Conservation (phyloP, 2,888 invertebrate genomes). For the Andrena haemorrhoa region DNA sequence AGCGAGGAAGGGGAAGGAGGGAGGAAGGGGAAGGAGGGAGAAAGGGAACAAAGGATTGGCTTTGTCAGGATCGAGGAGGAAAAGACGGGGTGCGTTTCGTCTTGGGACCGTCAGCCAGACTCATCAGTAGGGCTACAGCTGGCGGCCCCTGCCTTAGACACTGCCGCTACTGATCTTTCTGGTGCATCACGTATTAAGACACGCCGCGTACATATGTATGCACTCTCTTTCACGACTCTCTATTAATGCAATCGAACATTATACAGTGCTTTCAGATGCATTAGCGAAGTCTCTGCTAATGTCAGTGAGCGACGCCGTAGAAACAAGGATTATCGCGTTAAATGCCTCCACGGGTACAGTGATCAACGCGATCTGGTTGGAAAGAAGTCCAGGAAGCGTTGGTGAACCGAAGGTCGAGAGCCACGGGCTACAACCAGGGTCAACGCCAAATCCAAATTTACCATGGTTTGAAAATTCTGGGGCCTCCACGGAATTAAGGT, state of each 20-base stretch:
- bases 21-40: no score
- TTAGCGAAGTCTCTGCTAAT: conserved; percentile 90
- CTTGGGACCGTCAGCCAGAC: no score
- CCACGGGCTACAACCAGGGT: conserved; percentile 87
- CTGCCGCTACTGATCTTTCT: no score
- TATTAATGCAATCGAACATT: background rate
- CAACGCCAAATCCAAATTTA: conserved; percentile 89
- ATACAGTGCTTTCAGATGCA: conserved; percentile 86
- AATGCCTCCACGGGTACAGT: conserved; percentile 88
- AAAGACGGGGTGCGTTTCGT: no score
- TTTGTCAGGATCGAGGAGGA: no score
- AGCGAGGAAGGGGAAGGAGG: no score
- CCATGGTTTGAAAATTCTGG: conserved; percentile 91
- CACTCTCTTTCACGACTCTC: background rate
- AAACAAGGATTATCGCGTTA: conserved; percentile 88
- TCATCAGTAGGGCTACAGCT: no score
- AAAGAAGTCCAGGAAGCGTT: conserved; percentile 85
- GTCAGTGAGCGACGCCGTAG: conserved; percentile 87
- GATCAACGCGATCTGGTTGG: conserved; percentile 88
- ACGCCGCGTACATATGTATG: background rate
- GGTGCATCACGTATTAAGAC: no score
- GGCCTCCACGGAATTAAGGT: conserved; percentile 87
- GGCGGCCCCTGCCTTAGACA: no score
- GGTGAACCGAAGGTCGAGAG: conserved; percentile 85
- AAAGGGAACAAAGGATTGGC: no score